Base-by-base conservation (phyloP, 1,140 invertebrate genomes). In the Ceratina japonica region DNA sequence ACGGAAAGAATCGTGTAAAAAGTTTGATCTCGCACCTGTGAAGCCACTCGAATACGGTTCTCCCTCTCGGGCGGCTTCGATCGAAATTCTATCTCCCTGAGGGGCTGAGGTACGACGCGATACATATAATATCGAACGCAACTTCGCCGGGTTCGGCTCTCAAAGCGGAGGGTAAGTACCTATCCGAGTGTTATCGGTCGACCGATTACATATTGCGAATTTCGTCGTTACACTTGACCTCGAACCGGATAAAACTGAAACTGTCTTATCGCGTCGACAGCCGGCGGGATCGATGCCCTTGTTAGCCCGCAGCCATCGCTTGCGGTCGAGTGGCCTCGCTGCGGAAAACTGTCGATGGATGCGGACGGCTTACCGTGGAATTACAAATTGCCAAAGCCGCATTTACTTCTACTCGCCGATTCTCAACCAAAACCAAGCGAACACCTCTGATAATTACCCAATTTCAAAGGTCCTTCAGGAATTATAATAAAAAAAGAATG, bases 341-440 rank as follows among this genome's bases (percentile, higher is more conserved):
- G 37, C 37, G 54, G 75, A 61, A 61, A 62, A n/a, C 75, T 76
- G 66, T 76, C 65, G 37, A 76, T 76, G 66, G 75, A 70, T 76
- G 69, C 70, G 58, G 24, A 49, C 75, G 75, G 56, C 56, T 76
- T 76, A 61, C 65, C 65, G 37, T 15, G 54, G 74, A 68, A 76
- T 76, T 76, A 76, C 75, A 76, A 76, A 76, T 76, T 76, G 70
- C 56, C 15, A 44, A 66, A 76, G 22, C 20, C 52, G 31, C 15
- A 16, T 16, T 31, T n/a, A n/a, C 66, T 8, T 12, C 66, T 70
- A 12, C 18, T 12, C 66, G 3, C 7, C 24, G 66, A 56, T 37
- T 31, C 52, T 70, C n/a, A 18, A 1, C 49, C 12, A 22, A 16
- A 52, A 27, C 65, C 22, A 10, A 44, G 37, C 37, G 37, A 44